Evolutionary conservation across 92 coral and sea anemone species (phyloP).

Genomic region (Epizoanthus scotinus): DNA sequence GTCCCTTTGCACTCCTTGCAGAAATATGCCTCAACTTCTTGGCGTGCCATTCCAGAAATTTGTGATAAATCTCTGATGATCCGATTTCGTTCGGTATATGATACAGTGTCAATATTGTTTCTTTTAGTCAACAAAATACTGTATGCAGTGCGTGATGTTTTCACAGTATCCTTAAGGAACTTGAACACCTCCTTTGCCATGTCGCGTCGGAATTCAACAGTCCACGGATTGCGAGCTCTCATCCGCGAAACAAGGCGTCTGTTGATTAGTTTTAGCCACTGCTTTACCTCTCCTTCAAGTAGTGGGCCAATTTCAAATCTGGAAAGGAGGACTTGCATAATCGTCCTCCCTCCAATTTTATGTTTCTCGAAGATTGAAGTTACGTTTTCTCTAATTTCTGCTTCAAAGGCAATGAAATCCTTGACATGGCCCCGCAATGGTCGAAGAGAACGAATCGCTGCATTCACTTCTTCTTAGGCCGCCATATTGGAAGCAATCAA

Average conservation of each 20-base stretch:
- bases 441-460: no score
- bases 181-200: slow-evolving; percentile 40
- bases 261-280: slow-evolving; percentile 45
- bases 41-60: no score
- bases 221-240: slow-evolving; percentile 52
- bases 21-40: no score
- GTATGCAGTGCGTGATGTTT: slow-evolving; percentile 21
- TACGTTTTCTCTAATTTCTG: no score
- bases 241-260: slow-evolving; percentile 51
- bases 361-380: slow-evolving; percentile 24
- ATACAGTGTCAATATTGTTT: neutral
- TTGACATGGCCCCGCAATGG: no score
- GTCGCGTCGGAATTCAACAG: slow-evolving; percentile 33
- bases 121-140: slow-evolving; percentile 4
- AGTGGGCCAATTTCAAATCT: slow-evolving; percentile 28
- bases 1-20: no score
- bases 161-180: slow-evolving; percentile 3
- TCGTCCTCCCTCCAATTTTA: slow-evolving; percentile 23
- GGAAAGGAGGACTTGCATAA: slow-evolving; percentile 40
- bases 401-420: no score
- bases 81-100: no score
- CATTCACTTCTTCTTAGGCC: no score
- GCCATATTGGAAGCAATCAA: no score
- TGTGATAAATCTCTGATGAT: no score
- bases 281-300: slow-evolving; percentile 35